Evolutionary conservation across 2,113 vertebrate genomes (phyloP), one percentile per base, ranked within the genome.

Genomic region (rabbit (Oryctolagus cuniculus)): DNA sequence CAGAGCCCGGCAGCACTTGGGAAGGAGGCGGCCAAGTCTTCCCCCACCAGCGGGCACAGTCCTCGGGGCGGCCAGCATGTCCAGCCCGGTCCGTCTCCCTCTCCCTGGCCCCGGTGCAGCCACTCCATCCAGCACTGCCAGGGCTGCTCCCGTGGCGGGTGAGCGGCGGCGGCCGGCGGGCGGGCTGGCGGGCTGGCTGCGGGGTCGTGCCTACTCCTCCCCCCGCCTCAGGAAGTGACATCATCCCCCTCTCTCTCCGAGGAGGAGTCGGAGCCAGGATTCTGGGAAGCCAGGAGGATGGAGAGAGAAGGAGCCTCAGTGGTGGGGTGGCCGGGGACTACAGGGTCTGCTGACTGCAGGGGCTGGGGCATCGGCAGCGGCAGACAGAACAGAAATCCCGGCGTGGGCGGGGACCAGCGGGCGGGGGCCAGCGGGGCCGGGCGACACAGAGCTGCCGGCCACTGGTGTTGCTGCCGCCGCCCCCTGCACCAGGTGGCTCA

Each of bases 141-240:
- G 80, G 95, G 95, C 80, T 96, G 96, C 87, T 6, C 70, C 55
- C 17, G 91, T 38, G 66, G 93, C 36, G 24, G 88, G 96, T 70
- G n/a, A 31, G 91, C 91, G 73, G 73, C 38, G 97, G 96, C 73
- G 38, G 3, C 31, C 58, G 58, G 73, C 69, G 24, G 82, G 96
- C 66, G 17, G 93, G 96, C 91, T 64, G 24, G 95, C 75, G 77
- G 31, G 80, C 55, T 10, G 75, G 55, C 55, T 58, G 55, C 55
- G 55, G 97, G 97, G 97, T 98, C 97, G 79, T 96, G 98, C 97
- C 97, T 98, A 69, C 97, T 96, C 97, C 95, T 73, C 87, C 97
- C 96, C 95, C 92, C 96, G 89, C 89, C 96, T 89, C 96, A 98
- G 98, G 98, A 98, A 98, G 97, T 98, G 98, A 98, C 98, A 98